These are phyloP conservation scores for Psilanteris sp. DNA, from an alignment of 1,140 invertebrate species.

Conservation along the genomic window DNA sequence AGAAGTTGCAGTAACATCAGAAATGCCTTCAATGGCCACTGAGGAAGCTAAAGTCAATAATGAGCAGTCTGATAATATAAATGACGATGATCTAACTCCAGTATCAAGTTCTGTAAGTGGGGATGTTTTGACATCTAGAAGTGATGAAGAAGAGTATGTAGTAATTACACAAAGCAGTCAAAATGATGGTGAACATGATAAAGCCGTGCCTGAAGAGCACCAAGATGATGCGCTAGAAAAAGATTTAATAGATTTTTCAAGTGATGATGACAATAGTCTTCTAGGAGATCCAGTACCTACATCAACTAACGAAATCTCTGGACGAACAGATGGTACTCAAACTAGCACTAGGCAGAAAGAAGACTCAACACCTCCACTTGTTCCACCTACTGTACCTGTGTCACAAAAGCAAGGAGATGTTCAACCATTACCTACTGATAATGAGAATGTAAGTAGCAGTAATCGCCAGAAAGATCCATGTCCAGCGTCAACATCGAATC, in stretches of 20 bases:
- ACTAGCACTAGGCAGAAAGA: slow-evolving; percentile 1
- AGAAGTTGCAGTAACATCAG: too few relatives aligned
- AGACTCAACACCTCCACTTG: neutral
- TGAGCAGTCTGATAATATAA: neutral
- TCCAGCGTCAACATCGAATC: too few relatives aligned
- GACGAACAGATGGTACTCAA: slow-evolving; percentile 1
- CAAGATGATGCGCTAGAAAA: slow-evolving; percentile 1
- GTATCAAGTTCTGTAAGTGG: slow-evolving; percentile 3
- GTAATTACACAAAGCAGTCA: neutral
- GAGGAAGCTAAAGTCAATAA: neutral
- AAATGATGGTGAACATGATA: slow-evolving; percentile 3
- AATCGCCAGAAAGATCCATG: too few relatives aligned
- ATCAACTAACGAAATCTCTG: slow-evolving; percentile 1
- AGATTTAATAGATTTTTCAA: slow-evolving; percentile 1
- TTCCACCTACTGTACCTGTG: neutral
- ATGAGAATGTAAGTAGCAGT: too few relatives aligned
- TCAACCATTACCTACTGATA: too few relatives aligned
- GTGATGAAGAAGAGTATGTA: slow-evolving; percentile 4
- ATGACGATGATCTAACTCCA: neutral
- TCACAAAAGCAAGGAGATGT: too few relatives aligned
- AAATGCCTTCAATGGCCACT: too few relatives aligned
- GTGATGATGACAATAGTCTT: too few relatives aligned
- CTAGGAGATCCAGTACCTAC: neutral
- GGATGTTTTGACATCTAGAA: too few relatives aligned
- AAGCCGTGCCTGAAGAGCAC: slow-evolving; percentile 2